A percentile compares a stretch with the other conserved stretches of the same genome.
These are phyloP conservation scores for Drosophila infuscata DNA, from an alignment of 2,888 invertebrate species.

Conservation along the genomic window DNA sequence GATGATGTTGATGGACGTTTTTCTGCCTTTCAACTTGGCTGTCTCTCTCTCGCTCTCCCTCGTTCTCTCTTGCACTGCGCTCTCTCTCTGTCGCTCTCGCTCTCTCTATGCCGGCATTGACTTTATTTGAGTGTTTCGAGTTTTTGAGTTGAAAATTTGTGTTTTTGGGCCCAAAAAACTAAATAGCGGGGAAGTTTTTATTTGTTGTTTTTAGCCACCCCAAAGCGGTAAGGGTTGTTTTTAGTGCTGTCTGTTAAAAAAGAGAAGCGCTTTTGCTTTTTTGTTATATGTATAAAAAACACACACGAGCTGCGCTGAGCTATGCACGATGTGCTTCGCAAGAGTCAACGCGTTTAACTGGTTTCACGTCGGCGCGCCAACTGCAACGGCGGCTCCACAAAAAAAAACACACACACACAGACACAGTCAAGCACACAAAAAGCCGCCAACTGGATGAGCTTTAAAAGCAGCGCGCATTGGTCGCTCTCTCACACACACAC, in stretches of 20 bases:
- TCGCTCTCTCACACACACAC: conserved; percentile 20
- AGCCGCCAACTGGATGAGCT: conserved; percentile 47
- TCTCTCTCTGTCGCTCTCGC: conserved; percentile 20
- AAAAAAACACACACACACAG: conserved; percentile 5
- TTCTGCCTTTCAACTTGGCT: conserved; percentile 17
- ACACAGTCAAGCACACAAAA: not conserved
- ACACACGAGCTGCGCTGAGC: conserved; percentile 28
- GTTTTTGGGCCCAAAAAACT: conserved; percentile 69
- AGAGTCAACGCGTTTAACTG: conserved; percentile 75
- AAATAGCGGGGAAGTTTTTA: conserved; percentile 32
- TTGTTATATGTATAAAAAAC: conserved; percentile 57
- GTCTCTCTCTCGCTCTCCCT: conserved; percentile 30
- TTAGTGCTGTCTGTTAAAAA: conserved; percentile 40
- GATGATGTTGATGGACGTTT: conserved; percentile 33
- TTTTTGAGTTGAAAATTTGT: conserved; percentile 62
- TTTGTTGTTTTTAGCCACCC: conserved; percentile 51
- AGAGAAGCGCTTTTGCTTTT: conserved; percentile 25
- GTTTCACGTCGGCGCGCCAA: conserved; percentile 78
- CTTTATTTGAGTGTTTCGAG: conserved; percentile 51
- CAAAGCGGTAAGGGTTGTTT: conserved; percentile 72
- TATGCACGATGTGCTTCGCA: conserved; percentile 57
- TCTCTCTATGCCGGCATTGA: conserved; percentile 46
- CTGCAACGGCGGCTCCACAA: conserved; percentile 57
- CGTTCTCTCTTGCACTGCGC: conserved; percentile 23
- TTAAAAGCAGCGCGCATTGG: conserved; percentile 31